phyloP scores from a whole-genome alignment of 2,888 invertebrate species.

The Mimas tiliae region DNA sequence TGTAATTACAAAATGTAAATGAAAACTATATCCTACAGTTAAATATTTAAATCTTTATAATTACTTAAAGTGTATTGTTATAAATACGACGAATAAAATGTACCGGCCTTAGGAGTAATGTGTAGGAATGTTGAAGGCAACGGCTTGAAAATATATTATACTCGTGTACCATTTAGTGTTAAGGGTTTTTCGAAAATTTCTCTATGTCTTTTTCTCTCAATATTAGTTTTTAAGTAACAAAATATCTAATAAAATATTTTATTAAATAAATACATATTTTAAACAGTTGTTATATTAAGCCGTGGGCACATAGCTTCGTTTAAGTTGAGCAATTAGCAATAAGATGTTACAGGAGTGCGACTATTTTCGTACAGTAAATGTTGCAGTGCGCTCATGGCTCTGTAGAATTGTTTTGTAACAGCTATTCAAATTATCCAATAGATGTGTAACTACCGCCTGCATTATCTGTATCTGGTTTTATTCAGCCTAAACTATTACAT shows the following conservation, averaged over 20 bases:
- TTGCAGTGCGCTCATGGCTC: conserved; percentile 34
- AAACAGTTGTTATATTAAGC: conserved; percentile 38
- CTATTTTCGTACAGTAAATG: conserved; percentile 1
- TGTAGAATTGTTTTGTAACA: conserved; percentile 64
- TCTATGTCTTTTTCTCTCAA: conserved; percentile 80
- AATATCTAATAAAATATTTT: conserved; percentile 51
- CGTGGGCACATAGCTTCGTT: conserved; percentile 36
- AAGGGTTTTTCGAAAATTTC: conserved; percentile 77
- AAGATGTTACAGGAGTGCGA: conserved; percentile 29
- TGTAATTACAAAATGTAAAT: conserved; percentile 66
- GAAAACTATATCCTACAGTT: conserved; percentile 63
- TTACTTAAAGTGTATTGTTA: conserved; percentile 79
- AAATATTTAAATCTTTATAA: conserved; percentile 68
- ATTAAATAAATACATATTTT: conserved; percentile 35
- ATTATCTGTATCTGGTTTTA: conserved; percentile 66
- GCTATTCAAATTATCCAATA: conserved; percentile 60
- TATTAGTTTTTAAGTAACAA: conserved; percentile 74
- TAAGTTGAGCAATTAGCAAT: conserved; percentile 25
- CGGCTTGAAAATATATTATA: conserved; percentile 71
- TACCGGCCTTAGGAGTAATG: conserved; percentile 82
- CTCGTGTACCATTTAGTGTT: conserved; percentile 68
- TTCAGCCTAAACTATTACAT: conserved; percentile 70
- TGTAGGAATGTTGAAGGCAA: conserved; percentile 68
- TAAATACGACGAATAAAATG: conserved; percentile 71
- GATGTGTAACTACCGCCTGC: conserved; percentile 71